phyloP scores from a whole-genome alignment of 2,797 vertebrate genomes.

The Spondyliosoma cantharus region DNA sequence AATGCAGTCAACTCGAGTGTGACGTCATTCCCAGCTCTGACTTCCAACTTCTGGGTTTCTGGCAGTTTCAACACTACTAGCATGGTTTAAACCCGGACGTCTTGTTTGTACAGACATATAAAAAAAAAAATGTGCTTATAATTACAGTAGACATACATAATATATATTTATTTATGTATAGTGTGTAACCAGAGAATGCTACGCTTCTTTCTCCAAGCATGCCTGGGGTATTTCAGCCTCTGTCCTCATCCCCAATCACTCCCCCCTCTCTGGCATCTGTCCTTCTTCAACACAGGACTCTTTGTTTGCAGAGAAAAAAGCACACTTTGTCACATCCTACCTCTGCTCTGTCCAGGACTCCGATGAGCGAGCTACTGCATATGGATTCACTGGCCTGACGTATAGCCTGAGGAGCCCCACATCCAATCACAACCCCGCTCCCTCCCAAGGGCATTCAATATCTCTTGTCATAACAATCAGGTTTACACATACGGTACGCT shows the following conservation, averaged over 20 bases:
- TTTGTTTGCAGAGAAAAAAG: constrained; percentile 74
- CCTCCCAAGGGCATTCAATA: constrained; percentile 1
- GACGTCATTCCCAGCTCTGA: too few relatives aligned
- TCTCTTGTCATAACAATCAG: constrained; percentile 36
- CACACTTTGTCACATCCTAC: constrained; percentile 78
- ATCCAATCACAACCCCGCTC: constrained; percentile 48
- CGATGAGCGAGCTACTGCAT: constrained; percentile 60
- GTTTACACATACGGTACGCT: constrained; percentile 21
- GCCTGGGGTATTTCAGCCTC: constrained; percentile 60
- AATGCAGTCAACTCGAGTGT: too few relatives aligned
- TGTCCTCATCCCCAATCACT: constrained; percentile 59
- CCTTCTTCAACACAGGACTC: constrained; percentile 73
- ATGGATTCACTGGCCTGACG: constrained; percentile 68
- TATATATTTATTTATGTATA: constrained; percentile 23
- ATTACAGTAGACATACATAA: constrained; percentile 16
- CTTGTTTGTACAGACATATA: not conserved
- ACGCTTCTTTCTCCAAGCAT: constrained; percentile 52
- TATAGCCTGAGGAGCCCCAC: constrained; percentile 40
- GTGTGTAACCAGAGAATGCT: constrained; percentile 44
- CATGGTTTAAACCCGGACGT: not conserved
- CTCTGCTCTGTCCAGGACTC: constrained; percentile 68
- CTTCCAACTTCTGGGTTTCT: too few relatives aligned
- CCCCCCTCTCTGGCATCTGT: constrained; percentile 67
- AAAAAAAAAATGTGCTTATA: not conserved
- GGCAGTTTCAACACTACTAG: not conserved